Percentiles rank a stretch among this genome's conserved stretches.
Evolutionary conservation across 2,888 invertebrate genomes (phyloP).

Genomic region (Pristionchus mayeri): DNA sequence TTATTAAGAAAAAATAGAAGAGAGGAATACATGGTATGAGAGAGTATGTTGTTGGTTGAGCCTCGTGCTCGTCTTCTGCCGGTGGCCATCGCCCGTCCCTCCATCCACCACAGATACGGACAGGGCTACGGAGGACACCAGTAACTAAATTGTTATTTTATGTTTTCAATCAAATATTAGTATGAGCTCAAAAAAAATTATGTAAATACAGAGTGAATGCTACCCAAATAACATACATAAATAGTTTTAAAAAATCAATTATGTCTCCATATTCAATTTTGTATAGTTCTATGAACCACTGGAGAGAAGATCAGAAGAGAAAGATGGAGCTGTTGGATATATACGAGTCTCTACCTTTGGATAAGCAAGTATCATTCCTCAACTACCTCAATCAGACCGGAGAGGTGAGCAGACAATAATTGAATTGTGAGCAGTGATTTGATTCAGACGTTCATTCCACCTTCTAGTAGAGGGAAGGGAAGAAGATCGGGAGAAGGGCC

Average conservation of each 20-base stretch:
- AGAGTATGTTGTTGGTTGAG: too few species aligned
- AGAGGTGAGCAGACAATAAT: background rate
- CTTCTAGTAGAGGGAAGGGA: background rate
- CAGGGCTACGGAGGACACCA: background rate
- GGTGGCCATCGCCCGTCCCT: slow-evolving; percentile 24
- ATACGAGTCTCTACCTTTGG: slow-evolving; percentile 42
- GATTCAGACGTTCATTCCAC: slow-evolving; percentile 29
- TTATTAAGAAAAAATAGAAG: too few species aligned
- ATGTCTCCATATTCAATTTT: background rate
- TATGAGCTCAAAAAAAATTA: background rate
- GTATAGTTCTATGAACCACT: background rate
- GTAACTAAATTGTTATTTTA: background rate
- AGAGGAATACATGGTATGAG: too few species aligned
- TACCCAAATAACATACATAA: too few species aligned
- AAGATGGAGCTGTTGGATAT: slow-evolving; percentile 47
- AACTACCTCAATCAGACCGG: slow-evolving; percentile 45
- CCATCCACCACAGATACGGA: slow-evolving; percentile 23
- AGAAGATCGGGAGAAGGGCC: slow-evolving; percentile 2
- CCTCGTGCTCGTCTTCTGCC: slow-evolving; percentile 47
- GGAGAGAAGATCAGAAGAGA: slow-evolving; percentile 44
- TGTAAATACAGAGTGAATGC: too few species aligned
- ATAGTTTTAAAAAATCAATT: too few species aligned
- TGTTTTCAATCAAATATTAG: background rate
- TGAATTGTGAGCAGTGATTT: too few species aligned
- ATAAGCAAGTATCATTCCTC: slow-evolving; percentile 44